Percentiles rank a stretch among this genome's conserved stretches.
Evolutionary conservation across 2,797 vertebrate genomes (phyloP).

Genomic region (Morus bassanus): DNA sequence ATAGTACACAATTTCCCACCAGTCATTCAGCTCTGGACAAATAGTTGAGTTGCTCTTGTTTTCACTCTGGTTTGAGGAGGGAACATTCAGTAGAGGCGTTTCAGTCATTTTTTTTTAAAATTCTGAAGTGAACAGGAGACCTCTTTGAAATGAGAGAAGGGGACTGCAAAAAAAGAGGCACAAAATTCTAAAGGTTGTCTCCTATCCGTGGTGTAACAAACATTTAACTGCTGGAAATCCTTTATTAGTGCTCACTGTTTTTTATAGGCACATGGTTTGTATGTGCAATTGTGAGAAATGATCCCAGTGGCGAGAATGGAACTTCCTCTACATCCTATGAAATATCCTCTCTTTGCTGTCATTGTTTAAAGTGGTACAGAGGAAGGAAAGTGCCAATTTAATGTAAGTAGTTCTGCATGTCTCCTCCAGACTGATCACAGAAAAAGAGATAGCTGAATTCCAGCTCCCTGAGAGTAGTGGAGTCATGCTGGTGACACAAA

Average conservation of each 20-base stretch:
- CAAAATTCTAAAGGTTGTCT: neutral
- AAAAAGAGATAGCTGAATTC: neutral
- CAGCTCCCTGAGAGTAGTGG: neutral
- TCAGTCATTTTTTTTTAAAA: neutral
- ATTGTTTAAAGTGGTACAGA: neutral
- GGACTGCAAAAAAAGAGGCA: neutral
- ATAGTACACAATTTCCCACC: slow-evolving; percentile 77
- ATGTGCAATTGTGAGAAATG: neutral
- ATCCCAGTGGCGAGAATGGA: neutral
- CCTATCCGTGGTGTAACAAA: neutral
- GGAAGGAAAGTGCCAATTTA: neutral
- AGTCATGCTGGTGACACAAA: neutral
- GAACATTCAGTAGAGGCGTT: neutral
- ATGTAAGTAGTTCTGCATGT: neutral
- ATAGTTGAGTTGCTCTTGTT: slow-evolving; percentile 60
- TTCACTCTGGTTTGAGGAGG: slow-evolving; percentile 35
- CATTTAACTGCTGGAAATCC: neutral
- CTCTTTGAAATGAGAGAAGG: neutral
- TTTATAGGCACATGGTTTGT: neutral
- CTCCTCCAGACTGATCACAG: neutral
- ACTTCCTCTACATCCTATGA: neutral
- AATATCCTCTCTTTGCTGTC: neutral
- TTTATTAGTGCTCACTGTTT: neutral
- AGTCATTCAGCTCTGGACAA: slow-evolving; percentile 48
- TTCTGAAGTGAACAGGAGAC: neutral